Evolutionary conservation across 2,888 invertebrate species (phyloP), one percentile per base, ranked within the genome.

Genomic region (Tryphoninae sp.): DNA sequence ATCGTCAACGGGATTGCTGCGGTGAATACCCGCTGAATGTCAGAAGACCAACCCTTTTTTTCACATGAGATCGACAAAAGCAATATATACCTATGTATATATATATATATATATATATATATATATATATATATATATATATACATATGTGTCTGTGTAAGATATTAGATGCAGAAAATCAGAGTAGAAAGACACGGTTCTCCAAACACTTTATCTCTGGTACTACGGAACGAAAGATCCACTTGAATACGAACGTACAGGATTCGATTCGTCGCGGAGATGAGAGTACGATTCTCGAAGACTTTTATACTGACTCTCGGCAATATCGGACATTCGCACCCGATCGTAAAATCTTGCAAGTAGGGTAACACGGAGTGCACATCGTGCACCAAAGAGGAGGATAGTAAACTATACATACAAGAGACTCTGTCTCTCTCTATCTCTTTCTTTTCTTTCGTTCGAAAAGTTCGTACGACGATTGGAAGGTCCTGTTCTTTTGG

Each of bases 1-100:
- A 84, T 83, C 74, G 80, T 78, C 78, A 81, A 72, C 74, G 72
- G 75, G 74, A 81, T 53, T 33, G 77, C 68, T 58, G 71, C 69
- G 75, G 62, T 42, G 58, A 58, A 75, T 75, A 55, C 64, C 65
- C 62, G 64, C 65, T 13, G 59, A 53, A 58, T 26, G 40, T 42
- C 42, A 51, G 67, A 67, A 23, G 33, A 45, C 16, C 58, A 75
- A 58, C 19, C 51, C 59, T 49, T 71, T 72, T 76, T 26, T 26
- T 53, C 13, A 51, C 33, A 33, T 33, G 6, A 6, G 33, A 33
- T 33, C 2, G 33, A 33, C 33, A 33, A 33, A 6, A 33, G 33
- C 6, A 7, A 33, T 33, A 33, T 33, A 33, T 33, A 33, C 3
- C 2, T 26, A 26, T 26, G 3, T 26, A 26, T 26, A 26, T 26